Conservation (phyloP, 1,140 invertebrate species). For the Drosophila mauritiana region DNA sequence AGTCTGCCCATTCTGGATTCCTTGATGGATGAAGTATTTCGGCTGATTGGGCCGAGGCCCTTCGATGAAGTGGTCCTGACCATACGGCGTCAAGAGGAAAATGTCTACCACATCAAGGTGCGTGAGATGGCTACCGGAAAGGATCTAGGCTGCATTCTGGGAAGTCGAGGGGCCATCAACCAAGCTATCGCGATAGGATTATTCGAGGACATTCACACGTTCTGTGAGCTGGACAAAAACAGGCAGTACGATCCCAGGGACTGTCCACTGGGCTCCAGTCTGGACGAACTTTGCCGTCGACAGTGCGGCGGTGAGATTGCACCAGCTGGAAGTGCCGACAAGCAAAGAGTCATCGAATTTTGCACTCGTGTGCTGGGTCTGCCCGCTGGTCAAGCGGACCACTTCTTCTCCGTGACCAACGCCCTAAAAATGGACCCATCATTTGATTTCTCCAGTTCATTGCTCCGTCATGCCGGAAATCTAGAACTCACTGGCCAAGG, state of each 20-base stretch:
- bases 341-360: slow-evolving; percentile 13
- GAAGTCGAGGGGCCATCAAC: slow-evolving; percentile 48
- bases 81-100: slow-evolving; percentile 40
- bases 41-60: slow-evolving; percentile 13
- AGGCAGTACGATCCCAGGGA: slow-evolving; percentile 23
- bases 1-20: slow-evolving; percentile 16
- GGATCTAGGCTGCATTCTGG: slow-evolving; percentile 55
- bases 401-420: slow-evolving; percentile 22
- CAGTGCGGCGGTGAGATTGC: neutral
- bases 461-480: neutral
- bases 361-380: slow-evolving; percentile 42
- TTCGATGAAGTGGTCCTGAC: slow-evolving; percentile 36
- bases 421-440: slow-evolving; percentile 14
- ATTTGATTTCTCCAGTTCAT: neutral
- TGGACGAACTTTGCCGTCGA: slow-evolving; percentile 21
- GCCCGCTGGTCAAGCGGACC: slow-evolving; percentile 1
- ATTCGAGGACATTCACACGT: slow-evolving; percentile 63
- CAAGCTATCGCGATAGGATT: slow-evolving; percentile 44
- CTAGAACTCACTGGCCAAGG: too few species aligned
- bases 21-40: slow-evolving; percentile 9
- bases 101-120: slow-evolving; percentile 67
- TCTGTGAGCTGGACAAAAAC: slow-evolving; percentile 47
- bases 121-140: slow-evolving; percentile 27
- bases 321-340: neutral
- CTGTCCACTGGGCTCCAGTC: slow-evolving; percentile 27